A percentile compares a stretch with the other conserved stretches of the same genome.
Conservation (phyloP, 2,888 invertebrate genomes). For the Brenthis hecate region DNA sequence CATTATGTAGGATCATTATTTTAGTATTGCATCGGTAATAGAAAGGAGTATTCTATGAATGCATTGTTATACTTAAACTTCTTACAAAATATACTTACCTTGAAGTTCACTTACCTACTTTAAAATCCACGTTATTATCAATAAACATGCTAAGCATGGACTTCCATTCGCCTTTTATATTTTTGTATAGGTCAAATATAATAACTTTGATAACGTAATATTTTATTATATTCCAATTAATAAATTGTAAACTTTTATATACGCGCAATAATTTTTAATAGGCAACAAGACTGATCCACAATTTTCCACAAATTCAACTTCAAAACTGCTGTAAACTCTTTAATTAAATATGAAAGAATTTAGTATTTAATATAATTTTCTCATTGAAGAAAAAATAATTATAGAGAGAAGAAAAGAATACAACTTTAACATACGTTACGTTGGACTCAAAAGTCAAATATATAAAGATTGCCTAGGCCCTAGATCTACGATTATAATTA, state of each 20-base stretch:
- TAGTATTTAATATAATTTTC: too few species aligned
- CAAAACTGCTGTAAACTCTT: too few species aligned
- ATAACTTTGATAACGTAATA: background rate
- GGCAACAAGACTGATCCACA: background rate
- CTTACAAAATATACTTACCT: slow-evolving; percentile 10
- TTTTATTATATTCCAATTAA: slow-evolving; percentile 3
- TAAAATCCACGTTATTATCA: slow-evolving; percentile 17
- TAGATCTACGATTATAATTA: too few species aligned
- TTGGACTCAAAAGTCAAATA: too few species aligned
- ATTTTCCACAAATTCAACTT: background rate
- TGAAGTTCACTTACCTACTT: slow-evolving; percentile 11
- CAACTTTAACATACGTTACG: too few species aligned
- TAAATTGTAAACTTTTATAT: background rate
- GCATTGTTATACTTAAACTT: slow-evolving; percentile 13
- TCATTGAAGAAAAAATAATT: too few species aligned
- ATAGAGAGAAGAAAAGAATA: too few species aligned
- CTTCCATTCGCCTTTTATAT: slow-evolving; percentile 3
- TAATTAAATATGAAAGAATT: too few species aligned
- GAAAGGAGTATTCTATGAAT: background rate
- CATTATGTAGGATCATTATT: background rate
- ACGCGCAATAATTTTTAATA: background rate
- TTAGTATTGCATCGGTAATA: background rate
- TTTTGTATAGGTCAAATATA: slow-evolving; percentile 8
- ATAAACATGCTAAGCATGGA: slow-evolving; percentile 7
- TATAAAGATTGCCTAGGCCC: too few species aligned